phyloP scores from a whole-genome alignment of 2,888 invertebrate species.

The Chloromyia formosa region DNA sequence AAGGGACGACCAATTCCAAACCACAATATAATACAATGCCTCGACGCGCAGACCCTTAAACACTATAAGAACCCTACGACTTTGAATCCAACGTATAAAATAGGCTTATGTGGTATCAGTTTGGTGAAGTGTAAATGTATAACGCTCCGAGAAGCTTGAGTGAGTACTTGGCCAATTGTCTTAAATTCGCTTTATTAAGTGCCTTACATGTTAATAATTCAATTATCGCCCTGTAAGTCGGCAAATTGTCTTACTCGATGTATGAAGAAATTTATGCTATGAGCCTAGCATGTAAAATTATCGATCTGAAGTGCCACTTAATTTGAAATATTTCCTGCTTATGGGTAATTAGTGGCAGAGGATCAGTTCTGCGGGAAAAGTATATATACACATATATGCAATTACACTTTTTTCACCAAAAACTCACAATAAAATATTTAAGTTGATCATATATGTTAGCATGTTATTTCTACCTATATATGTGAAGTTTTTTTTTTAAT shows the following conservation, averaged over 20 bases:
- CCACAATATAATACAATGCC: slow-evolving; percentile 10
- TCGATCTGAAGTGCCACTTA: not conserved
- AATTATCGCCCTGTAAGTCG: slow-evolving; percentile 43
- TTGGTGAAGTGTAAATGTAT: slow-evolving; percentile 35
- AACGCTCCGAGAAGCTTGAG: slow-evolving; percentile 26
- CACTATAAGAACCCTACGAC: slow-evolving; percentile 15
- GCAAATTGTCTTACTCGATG: slow-evolving; percentile 24
- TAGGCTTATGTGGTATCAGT: slow-evolving; percentile 37
- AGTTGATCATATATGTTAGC: no score
- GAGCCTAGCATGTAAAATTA: not conserved
- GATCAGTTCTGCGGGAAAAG: no score
- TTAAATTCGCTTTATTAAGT: slow-evolving; percentile 49
- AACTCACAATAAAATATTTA: no score
- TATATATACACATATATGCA: no score
- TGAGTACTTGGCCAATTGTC: slow-evolving; percentile 47
- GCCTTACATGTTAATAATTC: slow-evolving; percentile 44
- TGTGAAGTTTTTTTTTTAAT: no score
- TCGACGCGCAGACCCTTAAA: slow-evolving; percentile 23
- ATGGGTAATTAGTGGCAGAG: not conserved
- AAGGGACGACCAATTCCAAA: slow-evolving; percentile 21
- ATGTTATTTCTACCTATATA: no score
- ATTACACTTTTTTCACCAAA: no score
- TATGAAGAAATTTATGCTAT: slow-evolving; percentile 10
- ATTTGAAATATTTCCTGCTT: not conserved
- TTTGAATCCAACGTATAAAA: slow-evolving; percentile 13